A percentile compares a stretch with the other conserved stretches of the same genome.
These are phyloP conservation scores for Phragmatobia fuliginosa DNA, from an alignment of 2,888 invertebrate species.

Conservation along the genomic window DNA sequence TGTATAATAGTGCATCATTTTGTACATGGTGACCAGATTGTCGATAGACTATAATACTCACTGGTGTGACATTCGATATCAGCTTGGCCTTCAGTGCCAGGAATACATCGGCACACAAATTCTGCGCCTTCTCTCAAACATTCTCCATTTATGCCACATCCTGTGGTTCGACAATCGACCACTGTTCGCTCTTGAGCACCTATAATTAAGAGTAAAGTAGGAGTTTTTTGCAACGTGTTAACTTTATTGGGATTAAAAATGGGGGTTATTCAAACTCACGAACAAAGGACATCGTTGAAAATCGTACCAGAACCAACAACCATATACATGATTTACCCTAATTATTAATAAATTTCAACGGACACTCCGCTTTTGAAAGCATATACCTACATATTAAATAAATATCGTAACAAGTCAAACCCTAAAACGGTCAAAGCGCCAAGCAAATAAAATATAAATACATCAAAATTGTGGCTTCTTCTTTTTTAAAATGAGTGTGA, in stretches of 20 bases:
- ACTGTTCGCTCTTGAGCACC: slow-evolving; percentile 87
- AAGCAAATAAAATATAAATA: too few relatives aligned
- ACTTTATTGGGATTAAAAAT: background rate
- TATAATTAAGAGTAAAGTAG: slow-evolving; percentile 52
- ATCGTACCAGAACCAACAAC: too few relatives aligned
- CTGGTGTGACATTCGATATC: slow-evolving; percentile 89
- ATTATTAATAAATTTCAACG: too few relatives aligned
- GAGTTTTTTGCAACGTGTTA: background rate
- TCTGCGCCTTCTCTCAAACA: slow-evolving; percentile 94
- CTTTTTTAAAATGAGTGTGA: too few relatives aligned
- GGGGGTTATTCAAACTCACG: background rate
- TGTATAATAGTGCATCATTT: slow-evolving; percentile 74
- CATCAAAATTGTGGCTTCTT: too few relatives aligned
- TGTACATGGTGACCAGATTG: slow-evolving; percentile 77
- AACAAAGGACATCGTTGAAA: too few relatives aligned
- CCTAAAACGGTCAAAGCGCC: too few relatives aligned
- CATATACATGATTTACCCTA: too few relatives aligned
- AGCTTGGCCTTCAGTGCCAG: slow-evolving; percentile 91
- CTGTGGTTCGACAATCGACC: slow-evolving; percentile 93
- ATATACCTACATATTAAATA: too few relatives aligned
- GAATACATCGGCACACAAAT: slow-evolving; percentile 93
- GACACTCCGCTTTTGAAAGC: too few relatives aligned
- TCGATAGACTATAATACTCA: slow-evolving; percentile 67
- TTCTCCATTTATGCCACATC: slow-evolving; percentile 94
- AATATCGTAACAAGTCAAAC: too few relatives aligned